phyloP scores from a whole-genome alignment of 2,797 vertebrate genomes.

The Malurus leucopterus region DNA sequence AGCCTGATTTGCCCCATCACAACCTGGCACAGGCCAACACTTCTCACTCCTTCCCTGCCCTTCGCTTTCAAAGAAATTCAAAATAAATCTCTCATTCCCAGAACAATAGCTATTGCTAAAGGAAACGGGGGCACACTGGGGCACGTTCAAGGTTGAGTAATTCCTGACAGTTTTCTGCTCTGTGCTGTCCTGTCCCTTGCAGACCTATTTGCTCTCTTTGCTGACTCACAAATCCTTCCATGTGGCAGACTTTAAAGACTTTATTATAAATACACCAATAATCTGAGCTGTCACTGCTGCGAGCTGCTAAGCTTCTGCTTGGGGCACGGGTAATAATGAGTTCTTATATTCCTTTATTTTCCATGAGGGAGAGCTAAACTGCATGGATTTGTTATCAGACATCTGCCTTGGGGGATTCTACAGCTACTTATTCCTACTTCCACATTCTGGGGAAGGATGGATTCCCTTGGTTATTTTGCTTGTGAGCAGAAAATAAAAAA shows the following conservation, averaged over 20 bases:
- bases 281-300: slow-evolving; percentile 19
- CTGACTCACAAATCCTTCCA: slow-evolving; percentile 57
- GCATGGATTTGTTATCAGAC: background rate
- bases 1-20: background rate
- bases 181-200: background rate
- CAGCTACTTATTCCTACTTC: slow-evolving; percentile 3
- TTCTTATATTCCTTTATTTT: slow-evolving; percentile 25
- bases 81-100: background rate
- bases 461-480: background rate
- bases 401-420: background rate
- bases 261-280: slow-evolving; percentile 59
- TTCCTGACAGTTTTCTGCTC: background rate
- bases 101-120: background rate
- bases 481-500: background rate
- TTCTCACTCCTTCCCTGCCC: background rate
- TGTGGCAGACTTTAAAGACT: slow-evolving; percentile 41
- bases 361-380: background rate
- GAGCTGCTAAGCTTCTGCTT: slow-evolving; percentile 29
- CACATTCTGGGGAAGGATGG: background rate
- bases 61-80: background rate
- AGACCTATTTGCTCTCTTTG: slow-evolving; percentile 25
- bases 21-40: background rate
- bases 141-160: background rate
- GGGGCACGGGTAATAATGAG: background rate
- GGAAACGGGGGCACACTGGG: background rate